These are phyloP conservation scores for Candidula unifasciata DNA, from an alignment of 2,888 invertebrate species.

Conservation along the genomic window DNA sequence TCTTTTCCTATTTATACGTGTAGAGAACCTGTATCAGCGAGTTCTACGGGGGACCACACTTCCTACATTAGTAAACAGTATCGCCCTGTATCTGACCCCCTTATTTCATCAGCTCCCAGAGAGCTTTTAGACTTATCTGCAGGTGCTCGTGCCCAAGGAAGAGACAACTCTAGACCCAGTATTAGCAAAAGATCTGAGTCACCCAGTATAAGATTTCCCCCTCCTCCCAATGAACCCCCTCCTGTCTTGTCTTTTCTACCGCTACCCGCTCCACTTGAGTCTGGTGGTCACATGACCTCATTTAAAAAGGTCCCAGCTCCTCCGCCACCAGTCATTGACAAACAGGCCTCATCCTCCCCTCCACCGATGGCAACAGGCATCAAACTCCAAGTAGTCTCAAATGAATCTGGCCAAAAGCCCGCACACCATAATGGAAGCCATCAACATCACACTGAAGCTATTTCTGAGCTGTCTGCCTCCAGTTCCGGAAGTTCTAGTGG, in stretches of 20 bases:
- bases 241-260: conserved; percentile 22
- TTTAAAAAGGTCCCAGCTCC: conserved; percentile 23
- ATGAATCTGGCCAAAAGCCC: neutral
- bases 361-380: neutral
- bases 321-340: neutral
- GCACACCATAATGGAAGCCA: neutral
- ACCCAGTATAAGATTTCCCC: conserved; percentile 9
- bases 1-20: neutral
- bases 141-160: neutral
- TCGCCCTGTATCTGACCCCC: neutral
- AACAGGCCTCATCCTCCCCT: neutral
- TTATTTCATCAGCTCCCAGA: neutral
- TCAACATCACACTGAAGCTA: neutral
- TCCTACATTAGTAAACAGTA: neutral
- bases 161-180: neutral
- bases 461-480: neutral
- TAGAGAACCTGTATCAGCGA: neutral
- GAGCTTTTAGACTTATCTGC: neutral
- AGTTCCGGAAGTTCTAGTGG: neutral
- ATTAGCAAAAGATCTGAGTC: neutral
- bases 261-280: conserved; percentile 21
- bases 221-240: conserved; percentile 18
- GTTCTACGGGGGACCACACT: neutral
- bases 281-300: neutral
- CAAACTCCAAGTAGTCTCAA: neutral